Conservation (phyloP, 2,797 vertebrate genomes). For the Gorsachius magnificus region DNA sequence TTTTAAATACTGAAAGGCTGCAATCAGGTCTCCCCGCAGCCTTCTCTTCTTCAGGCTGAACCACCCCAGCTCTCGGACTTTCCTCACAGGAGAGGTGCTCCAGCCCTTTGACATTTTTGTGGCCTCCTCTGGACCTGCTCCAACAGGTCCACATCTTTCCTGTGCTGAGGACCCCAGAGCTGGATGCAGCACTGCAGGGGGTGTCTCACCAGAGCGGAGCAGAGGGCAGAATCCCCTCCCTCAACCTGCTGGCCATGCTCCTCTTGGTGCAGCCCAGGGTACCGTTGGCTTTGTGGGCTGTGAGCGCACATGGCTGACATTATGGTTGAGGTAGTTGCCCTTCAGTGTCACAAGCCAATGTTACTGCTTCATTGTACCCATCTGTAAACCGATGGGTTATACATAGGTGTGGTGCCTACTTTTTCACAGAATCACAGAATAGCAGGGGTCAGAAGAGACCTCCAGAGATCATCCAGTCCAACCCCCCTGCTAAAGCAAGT, state of each 20-base stretch:
- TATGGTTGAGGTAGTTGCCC: background rate
- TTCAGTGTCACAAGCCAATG: background rate
- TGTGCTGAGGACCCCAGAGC: background rate
- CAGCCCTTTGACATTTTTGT: background rate
- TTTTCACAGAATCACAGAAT: background rate
- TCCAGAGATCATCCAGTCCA: too few relatives aligned
- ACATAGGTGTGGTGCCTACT: background rate
- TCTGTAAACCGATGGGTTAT: background rate
- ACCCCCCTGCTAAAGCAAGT: too few relatives aligned
- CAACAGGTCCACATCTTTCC: background rate
- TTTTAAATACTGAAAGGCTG: background rate
- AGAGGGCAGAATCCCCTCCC: background rate
- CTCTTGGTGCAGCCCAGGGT: background rate
- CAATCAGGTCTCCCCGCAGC: background rate
- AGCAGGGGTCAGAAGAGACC: too few relatives aligned
- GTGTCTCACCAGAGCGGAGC: background rate
- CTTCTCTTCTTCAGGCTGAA: background rate
- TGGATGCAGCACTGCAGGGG: background rate
- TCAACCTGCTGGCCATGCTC: background rate
- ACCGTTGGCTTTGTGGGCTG: background rate
- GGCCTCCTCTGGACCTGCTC: background rate
- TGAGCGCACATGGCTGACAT: rapidly evolving
- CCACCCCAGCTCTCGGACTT: background rate
- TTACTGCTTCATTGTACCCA: background rate
- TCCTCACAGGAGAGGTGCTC: background rate